Evolutionary conservation across 2,113 vertebrate genomes (phyloP).

Genomic region (Aptenodytes forsteri): DNA sequence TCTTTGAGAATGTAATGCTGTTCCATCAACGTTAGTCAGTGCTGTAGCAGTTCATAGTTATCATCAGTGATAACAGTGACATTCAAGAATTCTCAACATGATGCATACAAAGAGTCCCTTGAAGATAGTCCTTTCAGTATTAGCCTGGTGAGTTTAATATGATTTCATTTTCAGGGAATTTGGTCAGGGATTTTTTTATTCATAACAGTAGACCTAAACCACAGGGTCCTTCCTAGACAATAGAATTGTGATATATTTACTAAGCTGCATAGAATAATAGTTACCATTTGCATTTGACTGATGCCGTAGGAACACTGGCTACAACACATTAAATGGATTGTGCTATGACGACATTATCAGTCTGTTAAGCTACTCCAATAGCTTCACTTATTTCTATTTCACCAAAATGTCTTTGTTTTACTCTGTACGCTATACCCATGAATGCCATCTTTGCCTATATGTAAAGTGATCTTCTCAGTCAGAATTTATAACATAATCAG

Average conservation of each 20-base stretch:
- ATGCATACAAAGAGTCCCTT: neutral
- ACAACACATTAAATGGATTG: neutral
- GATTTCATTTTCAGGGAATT: neutral
- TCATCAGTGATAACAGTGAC: neutral
- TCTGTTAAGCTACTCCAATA: neutral
- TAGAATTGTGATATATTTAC: neutral
- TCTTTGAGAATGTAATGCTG: neutral
- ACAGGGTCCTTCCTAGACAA: neutral
- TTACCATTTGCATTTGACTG: neutral
- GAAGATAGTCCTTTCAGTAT: neutral
- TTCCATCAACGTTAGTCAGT: neutral
- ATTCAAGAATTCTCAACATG: neutral
- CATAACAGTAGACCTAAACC: neutral
- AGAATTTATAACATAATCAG: neutral
- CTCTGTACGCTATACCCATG: neutral
- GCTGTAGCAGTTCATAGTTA: neutral
- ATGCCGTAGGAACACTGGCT: neutral
- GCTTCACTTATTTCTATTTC: neutral
- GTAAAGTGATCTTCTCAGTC: neutral
- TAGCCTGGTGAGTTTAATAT: neutral
- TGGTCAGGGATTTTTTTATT: neutral
- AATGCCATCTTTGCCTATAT: neutral
- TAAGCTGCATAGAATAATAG: neutral
- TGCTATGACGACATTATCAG: neutral
- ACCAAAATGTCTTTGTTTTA: neutral